Evolutionary conservation across 2,797 vertebrate species (phyloP).

Genomic region (Scolopax bukidnonensis): DNA sequence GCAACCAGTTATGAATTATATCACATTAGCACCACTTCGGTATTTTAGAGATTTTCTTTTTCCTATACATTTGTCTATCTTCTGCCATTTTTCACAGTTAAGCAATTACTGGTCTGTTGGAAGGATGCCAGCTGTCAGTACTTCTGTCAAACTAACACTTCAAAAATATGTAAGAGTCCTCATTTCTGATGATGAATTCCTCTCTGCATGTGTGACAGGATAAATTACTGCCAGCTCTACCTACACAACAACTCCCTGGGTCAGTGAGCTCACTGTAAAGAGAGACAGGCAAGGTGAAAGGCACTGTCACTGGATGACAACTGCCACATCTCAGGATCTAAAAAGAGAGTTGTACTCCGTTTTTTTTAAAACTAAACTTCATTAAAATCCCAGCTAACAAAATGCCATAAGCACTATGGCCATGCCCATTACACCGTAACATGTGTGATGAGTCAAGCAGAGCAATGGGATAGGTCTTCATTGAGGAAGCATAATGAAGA

Average conservation of each 20-base stretch:
- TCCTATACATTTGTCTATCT: slow-evolving; percentile 24
- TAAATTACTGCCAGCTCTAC: slow-evolving; percentile 54
- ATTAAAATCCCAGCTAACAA: not conserved
- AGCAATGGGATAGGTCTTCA: not conserved
- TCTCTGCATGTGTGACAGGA: slow-evolving; percentile 9
- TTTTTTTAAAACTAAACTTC: not conserved
- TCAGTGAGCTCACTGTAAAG: not conserved
- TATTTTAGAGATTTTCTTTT: slow-evolving; percentile 42
- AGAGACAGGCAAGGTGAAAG: slow-evolving; percentile 4
- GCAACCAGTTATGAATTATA: slow-evolving; percentile 41
- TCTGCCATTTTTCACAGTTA: slow-evolving; percentile 53
- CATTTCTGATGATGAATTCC: slow-evolving; percentile 61
- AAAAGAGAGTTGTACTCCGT: not conserved
- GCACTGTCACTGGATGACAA: not conserved
- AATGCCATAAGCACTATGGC: not conserved
- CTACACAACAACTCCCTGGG: not conserved
- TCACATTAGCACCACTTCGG: slow-evolving; percentile 43
- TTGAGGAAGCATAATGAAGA: not conserved
- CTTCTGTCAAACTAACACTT: slow-evolving; percentile 41
- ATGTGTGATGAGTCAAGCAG: not conserved
- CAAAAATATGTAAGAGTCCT: not conserved
- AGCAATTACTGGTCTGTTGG: slow-evolving; percentile 46
- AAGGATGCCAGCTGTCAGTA: slow-evolving; percentile 35
- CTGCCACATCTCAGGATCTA: not conserved
- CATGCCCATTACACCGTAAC: not conserved